Percentiles rank a stretch among this genome's conserved stretches.
Evolutionary conservation across 2,113 vertebrate genomes (phyloP).

Genomic region (Chionomys nivalis): DNA sequence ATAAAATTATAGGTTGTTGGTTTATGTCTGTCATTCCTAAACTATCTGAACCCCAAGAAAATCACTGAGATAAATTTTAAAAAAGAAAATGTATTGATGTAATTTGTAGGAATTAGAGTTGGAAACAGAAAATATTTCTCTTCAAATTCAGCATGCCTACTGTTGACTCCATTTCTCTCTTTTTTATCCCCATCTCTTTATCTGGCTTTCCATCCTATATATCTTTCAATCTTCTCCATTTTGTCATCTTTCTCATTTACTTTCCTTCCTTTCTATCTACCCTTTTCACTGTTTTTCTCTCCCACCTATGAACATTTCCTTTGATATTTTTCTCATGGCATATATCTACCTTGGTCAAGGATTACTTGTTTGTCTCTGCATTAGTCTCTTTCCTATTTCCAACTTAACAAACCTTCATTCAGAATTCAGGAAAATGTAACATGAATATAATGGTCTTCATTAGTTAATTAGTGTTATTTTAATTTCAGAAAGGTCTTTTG

Average conservation of each 20-base stretch:
- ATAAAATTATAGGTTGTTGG: neutral
- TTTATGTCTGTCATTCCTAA: neutral
- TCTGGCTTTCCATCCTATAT: neutral
- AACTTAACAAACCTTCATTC: neutral
- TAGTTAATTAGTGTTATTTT: neutral
- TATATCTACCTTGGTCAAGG: neutral
- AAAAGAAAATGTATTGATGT: neutral
- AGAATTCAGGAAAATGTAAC: neutral
- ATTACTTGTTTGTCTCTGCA: neutral
- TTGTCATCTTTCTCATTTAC: neutral
- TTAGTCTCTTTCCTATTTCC: neutral
- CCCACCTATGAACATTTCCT: neutral
- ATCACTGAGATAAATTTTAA: neutral
- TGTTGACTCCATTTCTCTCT: neutral
- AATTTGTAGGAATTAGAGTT: neutral
- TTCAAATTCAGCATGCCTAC: neutral
- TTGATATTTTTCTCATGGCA: neutral
- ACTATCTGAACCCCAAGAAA: neutral
- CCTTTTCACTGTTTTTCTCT: neutral
- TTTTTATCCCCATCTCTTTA: neutral
- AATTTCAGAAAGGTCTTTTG: neutral
- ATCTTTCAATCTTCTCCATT: neutral
- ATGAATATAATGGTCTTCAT: too few species aligned
- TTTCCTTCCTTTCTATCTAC: neutral
- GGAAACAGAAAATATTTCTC: neutral